Conservation (phyloP, 2,113 vertebrate genomes). For the Arvicanthis niloticus region DNA sequence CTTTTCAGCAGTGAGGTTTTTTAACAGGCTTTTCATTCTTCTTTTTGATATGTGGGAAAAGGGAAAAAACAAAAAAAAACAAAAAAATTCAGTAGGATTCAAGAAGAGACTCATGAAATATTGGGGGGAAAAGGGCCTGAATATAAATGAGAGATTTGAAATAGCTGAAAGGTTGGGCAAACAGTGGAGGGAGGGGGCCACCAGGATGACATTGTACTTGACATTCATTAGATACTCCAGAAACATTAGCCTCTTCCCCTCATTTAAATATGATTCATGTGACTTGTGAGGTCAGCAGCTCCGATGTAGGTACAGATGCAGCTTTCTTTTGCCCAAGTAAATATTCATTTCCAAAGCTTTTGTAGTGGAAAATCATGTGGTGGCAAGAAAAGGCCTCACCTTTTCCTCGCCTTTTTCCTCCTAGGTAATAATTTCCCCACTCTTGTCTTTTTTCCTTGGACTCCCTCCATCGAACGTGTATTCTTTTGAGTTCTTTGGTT, state of each 20-base stretch:
- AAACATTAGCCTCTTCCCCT: not conserved
- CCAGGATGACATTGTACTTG: not conserved
- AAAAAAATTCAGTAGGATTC: slow-evolving; percentile 24
- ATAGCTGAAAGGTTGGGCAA: not conserved
- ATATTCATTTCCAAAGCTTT: slow-evolving; percentile 77
- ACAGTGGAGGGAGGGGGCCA: not conserved
- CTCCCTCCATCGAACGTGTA: not conserved
- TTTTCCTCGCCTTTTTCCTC: not conserved
- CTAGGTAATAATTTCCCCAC: not conserved
- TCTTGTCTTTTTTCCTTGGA: not conserved
- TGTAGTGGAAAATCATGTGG: slow-evolving; percentile 37
- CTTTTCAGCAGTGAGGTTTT: slow-evolving; percentile 18
- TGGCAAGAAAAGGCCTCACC: not conserved
- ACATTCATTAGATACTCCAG: not conserved
- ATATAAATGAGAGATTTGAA: slow-evolving; percentile 55
- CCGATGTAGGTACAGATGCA: slow-evolving; percentile 8
- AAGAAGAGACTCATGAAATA: not conserved
- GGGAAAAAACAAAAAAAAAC: slow-evolving; percentile 26
- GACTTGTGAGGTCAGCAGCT: slow-evolving; percentile 28
- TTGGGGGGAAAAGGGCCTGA: not conserved
- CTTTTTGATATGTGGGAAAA: slow-evolving; percentile 24
- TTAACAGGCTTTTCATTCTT: slow-evolving; percentile 11
- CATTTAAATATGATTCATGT: not conserved
- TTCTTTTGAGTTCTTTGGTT: not conserved
- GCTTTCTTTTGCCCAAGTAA: slow-evolving; percentile 70